Evolutionary conservation across 53 echinoderm and acorn worm species (phyloP).

Genomic region (Mesocentrotus franciscanus): DNA sequence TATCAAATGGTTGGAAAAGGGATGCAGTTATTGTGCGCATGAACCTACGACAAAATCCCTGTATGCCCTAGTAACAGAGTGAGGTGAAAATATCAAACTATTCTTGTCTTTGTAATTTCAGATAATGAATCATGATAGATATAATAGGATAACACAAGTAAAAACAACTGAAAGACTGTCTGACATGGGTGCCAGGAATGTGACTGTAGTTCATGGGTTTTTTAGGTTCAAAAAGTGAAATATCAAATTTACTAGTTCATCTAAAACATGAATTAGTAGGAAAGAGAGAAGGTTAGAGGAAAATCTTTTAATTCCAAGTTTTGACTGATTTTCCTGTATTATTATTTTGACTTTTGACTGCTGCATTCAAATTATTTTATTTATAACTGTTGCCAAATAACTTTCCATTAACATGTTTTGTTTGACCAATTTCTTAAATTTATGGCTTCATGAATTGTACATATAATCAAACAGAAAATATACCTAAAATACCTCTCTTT

Average conservation of each 20-base stretch:
- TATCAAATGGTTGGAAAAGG: background rate
- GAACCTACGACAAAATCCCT: background rate
- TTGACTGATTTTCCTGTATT: background rate
- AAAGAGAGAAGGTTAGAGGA: background rate
- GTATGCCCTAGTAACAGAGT: background rate
- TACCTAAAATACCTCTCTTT: no score
- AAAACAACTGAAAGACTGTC: background rate
- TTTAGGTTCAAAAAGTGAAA: background rate
- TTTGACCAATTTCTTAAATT: background rate
- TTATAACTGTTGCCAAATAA: background rate
- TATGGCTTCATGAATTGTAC: no score
- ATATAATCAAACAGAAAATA: no score
- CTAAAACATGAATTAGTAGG: background rate
- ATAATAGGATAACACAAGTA: background rate
- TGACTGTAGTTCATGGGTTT: background rate
- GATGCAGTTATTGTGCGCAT: background rate
- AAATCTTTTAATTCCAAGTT: background rate
- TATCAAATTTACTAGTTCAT: background rate
- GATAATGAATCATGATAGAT: background rate
- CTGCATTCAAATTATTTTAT: background rate
- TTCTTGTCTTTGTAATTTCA: background rate
- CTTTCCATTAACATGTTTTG: background rate
- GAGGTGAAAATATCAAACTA: background rate
- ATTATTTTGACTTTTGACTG: background rate
- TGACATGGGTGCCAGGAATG: background rate